Percentiles rank a stretch among this genome's conserved stretches.
phyloP scores from a whole-genome alignment of 2,113 vertebrate genomes.

The Lophius piscatorius region DNA sequence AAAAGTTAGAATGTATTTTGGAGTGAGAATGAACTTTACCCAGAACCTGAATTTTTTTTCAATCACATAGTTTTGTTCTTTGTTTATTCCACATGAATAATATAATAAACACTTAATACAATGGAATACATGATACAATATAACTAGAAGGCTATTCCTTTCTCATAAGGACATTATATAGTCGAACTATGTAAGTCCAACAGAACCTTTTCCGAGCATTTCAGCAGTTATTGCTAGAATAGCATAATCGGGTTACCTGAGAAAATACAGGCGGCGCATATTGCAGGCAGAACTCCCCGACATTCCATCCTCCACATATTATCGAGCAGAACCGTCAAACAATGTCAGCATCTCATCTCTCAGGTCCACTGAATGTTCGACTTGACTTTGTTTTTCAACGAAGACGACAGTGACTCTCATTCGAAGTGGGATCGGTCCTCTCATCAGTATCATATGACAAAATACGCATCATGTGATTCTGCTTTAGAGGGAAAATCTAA shows the following conservation, averaged over 20 bases:
- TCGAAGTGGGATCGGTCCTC: conserved; percentile 25
- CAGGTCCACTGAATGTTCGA: conserved; percentile 29
- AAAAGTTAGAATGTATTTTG: too few species aligned
- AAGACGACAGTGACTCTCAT: conserved; percentile 16
- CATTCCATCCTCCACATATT: conserved; percentile 69
- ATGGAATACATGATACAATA: too few species aligned
- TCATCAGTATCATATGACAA: conserved; percentile 78
- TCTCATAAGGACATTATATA: too few species aligned
- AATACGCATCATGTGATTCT: conserved; percentile 78
- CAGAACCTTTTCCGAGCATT: accelerated
- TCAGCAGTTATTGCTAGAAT: too few species aligned
- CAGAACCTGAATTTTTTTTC: too few species aligned
- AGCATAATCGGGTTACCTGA: conserved; percentile 60
- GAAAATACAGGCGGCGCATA: conserved; percentile 61
- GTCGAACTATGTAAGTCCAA: too few species aligned
- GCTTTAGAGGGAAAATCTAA: conserved; percentile 53
- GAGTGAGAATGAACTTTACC: too few species aligned
- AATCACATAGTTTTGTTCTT: too few species aligned
- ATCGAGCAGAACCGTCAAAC: conserved; percentile 36
- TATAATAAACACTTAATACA: too few species aligned
- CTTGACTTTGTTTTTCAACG: conserved; percentile 28
- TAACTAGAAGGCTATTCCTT: too few species aligned
- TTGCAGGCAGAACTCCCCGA: conserved; percentile 45
- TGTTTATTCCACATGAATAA: too few species aligned
- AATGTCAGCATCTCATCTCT: conserved; percentile 51